phyloP scores from a whole-genome alignment of 2,797 vertebrate genomes.

The Anniella stebbinsi region DNA sequence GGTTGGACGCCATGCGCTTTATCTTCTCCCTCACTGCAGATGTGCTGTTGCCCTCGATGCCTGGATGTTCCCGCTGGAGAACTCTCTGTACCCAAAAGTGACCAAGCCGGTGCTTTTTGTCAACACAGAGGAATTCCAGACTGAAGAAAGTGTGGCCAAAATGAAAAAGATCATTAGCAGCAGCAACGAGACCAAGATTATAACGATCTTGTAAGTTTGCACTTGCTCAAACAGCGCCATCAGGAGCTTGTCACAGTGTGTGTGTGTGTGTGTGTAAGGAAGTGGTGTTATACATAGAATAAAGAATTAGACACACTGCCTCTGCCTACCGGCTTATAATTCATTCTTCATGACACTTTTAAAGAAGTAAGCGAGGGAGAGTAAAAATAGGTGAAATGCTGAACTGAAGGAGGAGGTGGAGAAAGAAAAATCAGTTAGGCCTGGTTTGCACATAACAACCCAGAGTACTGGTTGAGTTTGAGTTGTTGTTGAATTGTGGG shows the following conservation, averaged over 20 bases:
- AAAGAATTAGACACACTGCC: background rate
- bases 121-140: conserved; percentile 82
- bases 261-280: too few species aligned
- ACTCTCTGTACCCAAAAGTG: conserved; percentile 72
- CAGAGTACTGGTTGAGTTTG: too few species aligned
- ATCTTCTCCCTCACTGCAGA: conserved; percentile 53
- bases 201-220: conserved; percentile 81
- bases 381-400: background rate
- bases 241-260: background rate
- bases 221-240: background rate
- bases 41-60: conserved; percentile 81
- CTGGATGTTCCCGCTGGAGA: conserved; percentile 84
- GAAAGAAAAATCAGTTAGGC: too few species aligned
- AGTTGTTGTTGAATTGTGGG: too few species aligned
- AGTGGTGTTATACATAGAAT: background rate
- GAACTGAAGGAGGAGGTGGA: background rate
- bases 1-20: rapidly evolving
- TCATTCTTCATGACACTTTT: background rate
- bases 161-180: conserved; percentile 77
- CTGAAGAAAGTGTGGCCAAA: conserved; percentile 62
- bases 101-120: conserved; percentile 80
- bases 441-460: too few species aligned
- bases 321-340: background rate
- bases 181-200: conserved; percentile 72
- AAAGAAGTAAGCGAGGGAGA: too few species aligned